These are phyloP conservation scores for Lithosia quadra DNA, from an alignment of 2,888 invertebrate species.

Conservation along the genomic window DNA sequence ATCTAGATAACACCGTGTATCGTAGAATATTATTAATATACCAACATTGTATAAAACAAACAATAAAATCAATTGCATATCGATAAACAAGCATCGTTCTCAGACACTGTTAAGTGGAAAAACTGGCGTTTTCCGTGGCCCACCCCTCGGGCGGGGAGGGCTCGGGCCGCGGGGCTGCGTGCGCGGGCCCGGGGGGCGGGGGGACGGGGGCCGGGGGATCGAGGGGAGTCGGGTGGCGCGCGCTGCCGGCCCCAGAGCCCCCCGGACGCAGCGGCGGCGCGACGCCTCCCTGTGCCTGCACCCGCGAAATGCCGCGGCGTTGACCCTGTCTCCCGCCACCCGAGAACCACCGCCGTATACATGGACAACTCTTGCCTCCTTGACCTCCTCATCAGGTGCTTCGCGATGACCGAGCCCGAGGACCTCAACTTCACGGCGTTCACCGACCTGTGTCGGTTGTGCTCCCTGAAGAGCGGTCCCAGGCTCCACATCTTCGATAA, in stretches of 20 bases:
- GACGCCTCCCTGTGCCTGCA: slow-evolving; percentile 81
- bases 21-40: neutral
- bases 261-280: slow-evolving; percentile 84
- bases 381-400: slow-evolving; percentile 87
- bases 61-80: slow-evolving; percentile 67
- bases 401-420: slow-evolving; percentile 89
- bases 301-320: slow-evolving; percentile 79
- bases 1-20: neutral
- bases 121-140: slow-evolving; percentile 80
- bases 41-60: slow-evolving; percentile 36
- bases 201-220: slow-evolving; percentile 53
- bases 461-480: slow-evolving; percentile 90
- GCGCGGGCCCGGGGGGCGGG: slow-evolving; percentile 47
- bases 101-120: slow-evolving; percentile 75
- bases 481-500: slow-evolving; percentile 91
- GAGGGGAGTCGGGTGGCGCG: slow-evolving; percentile 62
- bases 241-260: slow-evolving; percentile 74
- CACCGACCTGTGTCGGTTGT: slow-evolving; percentile 90
- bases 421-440: slow-evolving; percentile 90
- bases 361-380: slow-evolving; percentile 88
- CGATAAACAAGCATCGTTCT: slow-evolving; percentile 61
- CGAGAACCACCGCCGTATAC: slow-evolving; percentile 81
- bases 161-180: slow-evolving; percentile 54
- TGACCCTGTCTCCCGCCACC: slow-evolving; percentile 82
- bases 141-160: slow-evolving; percentile 63